Percentiles rank a stretch among this genome's conserved stretches.
Conservation (phyloP, 2,113 vertebrate genomes). For the Nycticebus coucang region DNA sequence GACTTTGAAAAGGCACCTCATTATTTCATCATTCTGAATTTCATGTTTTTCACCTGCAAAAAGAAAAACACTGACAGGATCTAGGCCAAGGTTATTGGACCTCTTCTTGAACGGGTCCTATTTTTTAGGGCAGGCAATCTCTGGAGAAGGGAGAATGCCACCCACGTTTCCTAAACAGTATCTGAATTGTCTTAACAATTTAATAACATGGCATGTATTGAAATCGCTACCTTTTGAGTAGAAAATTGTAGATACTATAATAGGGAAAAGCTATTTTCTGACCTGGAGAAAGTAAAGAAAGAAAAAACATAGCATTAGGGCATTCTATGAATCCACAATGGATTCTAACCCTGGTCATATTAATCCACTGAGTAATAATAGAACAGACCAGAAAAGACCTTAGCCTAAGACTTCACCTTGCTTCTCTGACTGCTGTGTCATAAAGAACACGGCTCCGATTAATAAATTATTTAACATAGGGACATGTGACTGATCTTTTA, state of each 20-base stretch:
- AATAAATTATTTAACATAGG: background rate
- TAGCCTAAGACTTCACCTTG: background rate
- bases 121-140: background rate
- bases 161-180: background rate
- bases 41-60: background rate
- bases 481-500: background rate
- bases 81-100: too few relatives aligned
- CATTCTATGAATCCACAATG: background rate
- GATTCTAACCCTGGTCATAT: background rate
- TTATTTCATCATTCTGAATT: background rate
- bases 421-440: background rate
- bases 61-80: background rate
- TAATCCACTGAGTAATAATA: rapidly evolving
- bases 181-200: background rate
- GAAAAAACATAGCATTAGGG: background rate
- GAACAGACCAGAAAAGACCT: background rate
- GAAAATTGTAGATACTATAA: background rate
- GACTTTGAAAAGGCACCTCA: background rate
- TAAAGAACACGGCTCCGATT: background rate
- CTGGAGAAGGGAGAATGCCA: background rate
- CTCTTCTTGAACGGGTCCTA: background rate
- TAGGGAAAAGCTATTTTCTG: background rate
- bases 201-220: background rate
- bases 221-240: background rate
- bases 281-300: background rate